Percentiles rank a stretch among this genome's conserved stretches.
phyloP scores from a whole-genome alignment of 2,113 vertebrate species.

The Cyprinus carpio region DNA sequence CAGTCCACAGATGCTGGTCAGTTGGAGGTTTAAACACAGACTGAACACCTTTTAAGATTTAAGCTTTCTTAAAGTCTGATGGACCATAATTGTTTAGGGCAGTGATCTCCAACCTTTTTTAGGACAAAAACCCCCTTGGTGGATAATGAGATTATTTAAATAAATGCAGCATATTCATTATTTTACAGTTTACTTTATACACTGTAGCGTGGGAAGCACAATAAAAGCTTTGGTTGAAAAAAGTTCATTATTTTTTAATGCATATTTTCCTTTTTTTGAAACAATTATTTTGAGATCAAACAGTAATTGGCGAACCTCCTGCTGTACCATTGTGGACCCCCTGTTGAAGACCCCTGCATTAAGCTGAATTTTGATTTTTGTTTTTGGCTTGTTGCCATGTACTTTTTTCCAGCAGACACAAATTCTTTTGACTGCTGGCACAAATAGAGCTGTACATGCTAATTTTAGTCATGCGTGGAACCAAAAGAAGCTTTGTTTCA shows the following conservation, averaged over 20 bases:
- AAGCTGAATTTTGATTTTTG: not conserved
- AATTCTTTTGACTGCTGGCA: not conserved
- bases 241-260: not conserved
- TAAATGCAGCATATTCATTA: not conserved
- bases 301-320: conserved; percentile 8
- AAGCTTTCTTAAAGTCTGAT: conserved; percentile 6
- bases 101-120: not conserved
- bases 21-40: not conserved
- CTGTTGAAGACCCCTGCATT: conserved; percentile 5
- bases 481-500: conserved; percentile 1
- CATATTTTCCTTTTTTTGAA: not conserved
- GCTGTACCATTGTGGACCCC: not conserved
- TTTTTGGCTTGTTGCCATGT: not conserved
- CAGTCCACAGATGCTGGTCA: conserved; percentile 12
- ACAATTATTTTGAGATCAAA: conserved; percentile 27
- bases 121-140: not conserved
- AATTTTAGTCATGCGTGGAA: not conserved
- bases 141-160: not conserved
- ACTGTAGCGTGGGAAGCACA: not conserved
- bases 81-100: conserved; percentile 6
- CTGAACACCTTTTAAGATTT: conserved; percentile 30
- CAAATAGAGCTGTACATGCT: conserved; percentile 15
- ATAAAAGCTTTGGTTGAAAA: conserved; percentile 3
- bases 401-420: not conserved
- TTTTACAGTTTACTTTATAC: not conserved